phyloP scores from a whole-genome alignment of 2,888 invertebrate species.

The Eilema caniola region DNA sequence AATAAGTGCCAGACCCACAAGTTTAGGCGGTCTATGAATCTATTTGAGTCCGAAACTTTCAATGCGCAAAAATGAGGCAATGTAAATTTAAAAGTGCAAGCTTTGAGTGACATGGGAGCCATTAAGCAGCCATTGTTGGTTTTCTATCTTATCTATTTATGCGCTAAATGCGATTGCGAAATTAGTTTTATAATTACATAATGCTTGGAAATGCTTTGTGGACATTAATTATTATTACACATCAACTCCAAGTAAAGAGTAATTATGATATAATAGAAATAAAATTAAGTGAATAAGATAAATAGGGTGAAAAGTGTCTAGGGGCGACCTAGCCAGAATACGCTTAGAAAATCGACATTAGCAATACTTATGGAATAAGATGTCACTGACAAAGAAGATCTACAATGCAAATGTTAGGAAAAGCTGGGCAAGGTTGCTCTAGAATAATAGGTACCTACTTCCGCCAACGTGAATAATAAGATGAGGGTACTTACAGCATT shows the following conservation, averaged over 20 bases:
- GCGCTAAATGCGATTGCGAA: not conserved
- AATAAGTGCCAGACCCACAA: not conserved
- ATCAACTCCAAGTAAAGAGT: no score
- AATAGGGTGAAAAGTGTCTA: not conserved
- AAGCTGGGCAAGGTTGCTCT: no score
- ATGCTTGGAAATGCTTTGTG: not conserved
- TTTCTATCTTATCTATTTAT: not conserved
- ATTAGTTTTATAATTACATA: not conserved
- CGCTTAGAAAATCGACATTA: no score
- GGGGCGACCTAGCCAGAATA: no score
- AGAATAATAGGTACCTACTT: no score
- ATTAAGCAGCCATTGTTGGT: not conserved
- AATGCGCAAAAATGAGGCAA: not conserved
- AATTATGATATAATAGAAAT: not conserved
- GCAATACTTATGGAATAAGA: no score
- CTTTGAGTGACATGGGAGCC: not conserved
- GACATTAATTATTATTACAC: no score
- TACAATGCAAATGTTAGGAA: no score
- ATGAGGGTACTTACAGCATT: conserved; percentile 87
- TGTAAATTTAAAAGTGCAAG: not conserved
- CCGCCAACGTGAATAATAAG: not conserved
- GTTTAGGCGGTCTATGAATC: not conserved
- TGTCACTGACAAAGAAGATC: no score
- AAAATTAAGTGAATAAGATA: not conserved
- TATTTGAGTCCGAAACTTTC: not conserved